Evolutionary conservation across 2,888 invertebrate genomes (phyloP), one percentile per base, ranked within the genome.

Genomic region (Alloscopus bannaensis): DNA sequence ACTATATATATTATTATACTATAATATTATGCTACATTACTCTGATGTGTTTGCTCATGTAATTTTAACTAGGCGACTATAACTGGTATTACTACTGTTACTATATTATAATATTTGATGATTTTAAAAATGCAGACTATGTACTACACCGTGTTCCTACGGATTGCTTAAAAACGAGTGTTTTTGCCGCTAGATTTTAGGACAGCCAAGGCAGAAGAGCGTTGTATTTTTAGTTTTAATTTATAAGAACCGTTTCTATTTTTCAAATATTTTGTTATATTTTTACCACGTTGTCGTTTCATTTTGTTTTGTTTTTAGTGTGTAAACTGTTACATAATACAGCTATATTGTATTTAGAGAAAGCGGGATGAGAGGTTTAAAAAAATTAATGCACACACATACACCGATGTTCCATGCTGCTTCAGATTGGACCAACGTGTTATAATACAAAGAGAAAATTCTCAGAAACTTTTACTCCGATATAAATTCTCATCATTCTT

Each of bases 31-130:
- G 78, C 72, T 78, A 71, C 65, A 72, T 72, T 78, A 78, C 79
- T 82, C 75, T 79, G 81, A 82, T 82, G 79, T 79, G 75, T 82
- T 82, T 82, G 81, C 81, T 82, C 81, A 82, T 82, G 81, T 82
- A 82, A 82, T 82, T 81, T 82, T 76, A 79, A 82, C 71, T 65
- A 64, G 55, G 50, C 62, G 65, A 72, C 52, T 73, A 71, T 22
- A 70, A 71, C 78, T 70, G 60, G 75, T 76, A 76, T 76, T 65
- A 47, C 28, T 47, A 70, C 45, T 78, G 71, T 65, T 78, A 70
- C 60, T 62, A 52, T 24, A 68, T n/a, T n/a, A n/a, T n/a, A n/a
- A n/a, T n/a, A n/a, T n/a, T n/a, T n/a, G n/a, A 68, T 75, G 50
- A 73, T 80, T 82, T 79, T 80, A 82, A 20, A n/a, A n/a, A 65